Evolutionary conservation across 2,888 invertebrate genomes (phyloP), one percentile per base, ranked within the genome.

Genomic region (Tachina grossa): DNA sequence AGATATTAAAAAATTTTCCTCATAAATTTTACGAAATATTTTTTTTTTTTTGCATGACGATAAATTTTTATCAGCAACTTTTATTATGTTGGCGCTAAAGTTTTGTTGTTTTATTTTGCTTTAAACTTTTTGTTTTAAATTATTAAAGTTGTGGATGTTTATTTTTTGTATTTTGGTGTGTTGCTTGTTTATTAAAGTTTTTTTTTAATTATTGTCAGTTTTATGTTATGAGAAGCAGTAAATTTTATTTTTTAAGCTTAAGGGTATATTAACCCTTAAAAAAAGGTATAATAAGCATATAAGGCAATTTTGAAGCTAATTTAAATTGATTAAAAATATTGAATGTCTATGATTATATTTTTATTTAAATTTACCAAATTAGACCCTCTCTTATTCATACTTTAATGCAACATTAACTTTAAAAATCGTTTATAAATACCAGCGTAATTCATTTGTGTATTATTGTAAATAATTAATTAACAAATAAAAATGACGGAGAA

Each of bases 51-150:
- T 31, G 31, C 16, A 43, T 31, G 51, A 9, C 45, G 51, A 51
- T 69, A 51, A 77, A 63, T 69, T 69, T 78, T 69, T 61, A 53
- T 61, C 59, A 78, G 69, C 78, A 61, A 69, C 43, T 69, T 78
- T 78, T 69, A 61, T 78, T 31, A 69, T 69, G 43, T 69, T 51
- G 43, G 14, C 41, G n/a, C n/a, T 57, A n/a, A 41, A 68, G 16
- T 8, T 55, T 39, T 41, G n/a, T 41, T 66, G 19, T 59, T 59
- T 31, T 77, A 31, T 49, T 14, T 31, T 68, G 19, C 41, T 14
- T 13, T 6, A 31, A 43, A 41, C 49, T 68, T 77, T 77, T 77
- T 49, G 11, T 66, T 68, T 59, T 31, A 76, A 65, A 51, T 77
- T 68, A 59, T 51, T 22, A 77, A 77, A 68, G 16, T 68, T 57